Evolutionary conservation across 2,797 vertebrate species (phyloP).

Genomic region (Silurus lanzhouensis): DNA sequence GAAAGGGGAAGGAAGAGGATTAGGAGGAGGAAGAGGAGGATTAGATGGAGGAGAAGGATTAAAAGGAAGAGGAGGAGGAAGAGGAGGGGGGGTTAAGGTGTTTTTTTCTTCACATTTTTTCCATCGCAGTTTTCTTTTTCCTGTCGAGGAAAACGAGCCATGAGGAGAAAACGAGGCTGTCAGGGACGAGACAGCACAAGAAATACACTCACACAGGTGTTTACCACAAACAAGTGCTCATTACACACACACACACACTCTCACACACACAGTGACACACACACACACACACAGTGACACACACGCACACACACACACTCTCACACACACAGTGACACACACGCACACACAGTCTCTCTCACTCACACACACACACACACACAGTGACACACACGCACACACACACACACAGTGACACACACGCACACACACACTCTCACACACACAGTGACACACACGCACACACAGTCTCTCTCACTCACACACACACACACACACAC

Average conservation of each 20-base stretch:
- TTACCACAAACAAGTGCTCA: conserved; percentile 13
- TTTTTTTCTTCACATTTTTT: background rate
- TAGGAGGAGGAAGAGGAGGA: too few species aligned
- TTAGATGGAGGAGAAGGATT: too few species aligned
- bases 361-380: background rate
- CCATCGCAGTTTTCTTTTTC: conserved; percentile 1
- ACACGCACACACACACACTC: background rate
- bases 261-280: background rate
- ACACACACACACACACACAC: background rate
- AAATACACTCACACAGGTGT: conserved; percentile 38
- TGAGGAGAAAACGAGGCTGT: conserved; percentile 44
- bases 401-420: too few species aligned
- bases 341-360: too few species aligned
- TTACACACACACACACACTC: background rate
- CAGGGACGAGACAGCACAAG: conserved; percentile 46
- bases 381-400: too few species aligned
- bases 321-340: background rate
- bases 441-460: too few species aligned
- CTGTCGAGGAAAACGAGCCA: background rate
- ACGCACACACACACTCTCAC: too few species aligned
- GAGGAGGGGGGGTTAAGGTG: background rate
- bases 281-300: background rate
- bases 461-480: background rate
- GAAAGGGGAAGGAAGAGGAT: too few species aligned
- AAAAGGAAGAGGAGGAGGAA: too few species aligned